A percentile compares a stretch with the other conserved stretches of the same genome.
Conservation (phyloP, 2,113 vertebrate genomes). For the Aramus guarauna region DNA sequence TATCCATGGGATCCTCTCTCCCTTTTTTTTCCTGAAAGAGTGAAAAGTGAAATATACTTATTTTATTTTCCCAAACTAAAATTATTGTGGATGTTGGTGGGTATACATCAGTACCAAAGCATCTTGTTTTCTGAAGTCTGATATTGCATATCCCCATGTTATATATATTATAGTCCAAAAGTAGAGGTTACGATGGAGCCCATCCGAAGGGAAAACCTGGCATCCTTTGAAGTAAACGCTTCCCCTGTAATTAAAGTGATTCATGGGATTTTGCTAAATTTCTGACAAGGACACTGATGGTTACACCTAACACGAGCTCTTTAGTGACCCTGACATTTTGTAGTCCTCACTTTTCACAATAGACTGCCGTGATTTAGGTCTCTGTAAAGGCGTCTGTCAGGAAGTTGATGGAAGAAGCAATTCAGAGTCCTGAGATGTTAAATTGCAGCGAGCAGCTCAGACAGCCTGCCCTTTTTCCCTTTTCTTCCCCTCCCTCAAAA, state of each 20-base stretch:
- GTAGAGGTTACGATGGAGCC: background rate
- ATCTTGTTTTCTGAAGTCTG: too few species aligned
- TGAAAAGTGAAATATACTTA: background rate
- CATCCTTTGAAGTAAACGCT: background rate
- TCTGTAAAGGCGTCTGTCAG: background rate
- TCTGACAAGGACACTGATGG: background rate
- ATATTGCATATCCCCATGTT: accelerated
- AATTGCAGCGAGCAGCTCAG: background rate
- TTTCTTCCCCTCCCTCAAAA: background rate
- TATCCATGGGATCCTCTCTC: accelerated
- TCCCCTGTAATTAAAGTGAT: background rate
- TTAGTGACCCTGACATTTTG: background rate
- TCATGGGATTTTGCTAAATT: background rate
- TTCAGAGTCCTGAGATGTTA: background rate
- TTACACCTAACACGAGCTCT: background rate
- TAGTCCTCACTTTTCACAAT: background rate
- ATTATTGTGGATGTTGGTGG: accelerated
- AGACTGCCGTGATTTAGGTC: background rate
- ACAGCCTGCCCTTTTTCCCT: background rate
- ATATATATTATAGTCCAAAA: background rate
- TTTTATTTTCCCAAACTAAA: background rate
- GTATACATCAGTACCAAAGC: background rate
- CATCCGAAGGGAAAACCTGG: background rate
- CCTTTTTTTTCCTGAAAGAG: background rate
- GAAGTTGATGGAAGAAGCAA: background rate